Base-by-base conservation (phyloP, 2,113 vertebrate species). In the Notothenia coriiceps region DNA sequence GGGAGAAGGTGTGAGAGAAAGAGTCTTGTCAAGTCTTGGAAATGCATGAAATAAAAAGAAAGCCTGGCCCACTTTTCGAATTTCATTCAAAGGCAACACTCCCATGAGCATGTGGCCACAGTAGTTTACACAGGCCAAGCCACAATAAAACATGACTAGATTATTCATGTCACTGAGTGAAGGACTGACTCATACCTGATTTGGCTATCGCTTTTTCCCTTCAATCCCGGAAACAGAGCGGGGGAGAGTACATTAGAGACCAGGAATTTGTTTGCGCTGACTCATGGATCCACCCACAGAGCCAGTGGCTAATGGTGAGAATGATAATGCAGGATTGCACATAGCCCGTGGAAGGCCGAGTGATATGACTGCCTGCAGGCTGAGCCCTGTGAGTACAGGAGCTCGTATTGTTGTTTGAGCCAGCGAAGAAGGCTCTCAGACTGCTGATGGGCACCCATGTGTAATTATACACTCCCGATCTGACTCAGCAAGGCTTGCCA, bases 381-480 rank as follows among this genome's bases (percentile, higher is more conserved):
- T 77, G 71, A 86, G 60, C 77, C 76, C 64, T 72, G 57, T 5
- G 60, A 80, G 78, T 57, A 67, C 83, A 81, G 73, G 82, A 86
- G 86, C 82, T 79, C 74, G 72, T 54, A 74, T 82, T 86, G 90
- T 87, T 80, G 70, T 71, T 25, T 70, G 82, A 90, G 74, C 70
- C 64, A 40, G 51, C 44, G 50, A 86, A 81, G 74, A 86, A 63
- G 86, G 70, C 57, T 75, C 69, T 84, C 59, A 83, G 79, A 81
- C 77, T 85, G 86, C 87, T 92, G 89, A 93, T 86, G 83, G 86
- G 86, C 66, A 85, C 81, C 81, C 82, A 86, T 74, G 82, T 92
- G 93, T 91, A 94, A 94, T 94, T 87, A 89, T 87, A 94, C 56
- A 89, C 90, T 71, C 65, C 51, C 33, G 5, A 77, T 73, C 88